phyloP scores from a whole-genome alignment of 2,888 invertebrate species.

The Scaptomyza reducta region DNA sequence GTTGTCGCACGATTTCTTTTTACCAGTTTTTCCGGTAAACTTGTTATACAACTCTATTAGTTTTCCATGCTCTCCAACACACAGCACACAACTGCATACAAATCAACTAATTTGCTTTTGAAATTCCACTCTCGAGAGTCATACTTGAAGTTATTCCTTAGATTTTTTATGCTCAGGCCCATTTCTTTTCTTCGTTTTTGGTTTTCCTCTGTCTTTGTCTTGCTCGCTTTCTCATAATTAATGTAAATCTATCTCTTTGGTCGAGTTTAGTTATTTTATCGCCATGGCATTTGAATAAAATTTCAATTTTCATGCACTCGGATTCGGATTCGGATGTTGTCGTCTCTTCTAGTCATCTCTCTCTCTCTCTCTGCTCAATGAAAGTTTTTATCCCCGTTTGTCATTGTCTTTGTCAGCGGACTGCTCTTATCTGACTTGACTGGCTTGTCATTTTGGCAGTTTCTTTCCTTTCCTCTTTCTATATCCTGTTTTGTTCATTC shows the following conservation, averaged over 20 bases:
- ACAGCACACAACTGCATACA: slow-evolving; percentile 60
- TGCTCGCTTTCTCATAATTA: slow-evolving; percentile 59
- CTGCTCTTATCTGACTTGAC: slow-evolving; percentile 14
- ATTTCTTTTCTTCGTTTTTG: slow-evolving; percentile 9
- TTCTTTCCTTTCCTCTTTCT: slow-evolving; percentile 1
- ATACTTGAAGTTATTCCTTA: slow-evolving; percentile 23
- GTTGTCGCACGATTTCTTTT: slow-evolving; percentile 63
- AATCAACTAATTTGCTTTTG: slow-evolving; percentile 70
- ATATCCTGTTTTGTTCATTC: not conserved
- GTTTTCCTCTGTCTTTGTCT: not conserved
- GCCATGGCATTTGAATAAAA: slow-evolving; percentile 66
- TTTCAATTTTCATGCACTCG: slow-evolving; percentile 69
- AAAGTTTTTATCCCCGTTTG: slow-evolving; percentile 47
- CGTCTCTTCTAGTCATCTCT: slow-evolving; percentile 3
- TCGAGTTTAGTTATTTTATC: slow-evolving; percentile 44
- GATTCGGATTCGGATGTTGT: no score
- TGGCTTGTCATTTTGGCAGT: slow-evolving; percentile 10
- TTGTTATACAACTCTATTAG: slow-evolving; percentile 77
- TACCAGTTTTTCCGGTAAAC: slow-evolving; percentile 58
- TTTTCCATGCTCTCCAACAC: slow-evolving; percentile 40
- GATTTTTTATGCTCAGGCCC: slow-evolving; percentile 24
- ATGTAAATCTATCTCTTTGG: slow-evolving; percentile 62
- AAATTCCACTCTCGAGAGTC: slow-evolving; percentile 20
- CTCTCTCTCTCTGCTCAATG: slow-evolving; percentile 17
- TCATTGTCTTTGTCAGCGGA: slow-evolving; percentile 27